Percentiles rank a stretch among this genome's conserved stretches.
These are phyloP conservation scores for Saccostrea cuccullata DNA, from an alignment of 1,140 invertebrate species.

Conservation along the genomic window DNA sequence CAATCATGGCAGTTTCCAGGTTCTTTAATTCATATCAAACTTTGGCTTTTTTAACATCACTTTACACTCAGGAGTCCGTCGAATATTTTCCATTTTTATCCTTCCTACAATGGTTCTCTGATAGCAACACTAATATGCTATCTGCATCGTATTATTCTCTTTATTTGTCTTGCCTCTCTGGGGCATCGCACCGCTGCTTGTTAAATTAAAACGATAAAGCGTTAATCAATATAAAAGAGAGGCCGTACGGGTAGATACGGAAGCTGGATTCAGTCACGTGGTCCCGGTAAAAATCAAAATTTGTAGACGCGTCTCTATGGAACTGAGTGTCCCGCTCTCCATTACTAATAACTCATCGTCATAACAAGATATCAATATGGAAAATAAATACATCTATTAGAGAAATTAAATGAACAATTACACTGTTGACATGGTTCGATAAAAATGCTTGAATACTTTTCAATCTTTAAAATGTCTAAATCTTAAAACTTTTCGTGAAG, in stretches of 20 bases:
- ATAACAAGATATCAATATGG: no score
- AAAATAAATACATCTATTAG: no score
- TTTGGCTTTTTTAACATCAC: neutral
- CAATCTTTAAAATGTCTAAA: no score
- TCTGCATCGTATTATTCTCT: slow-evolving; percentile 12
- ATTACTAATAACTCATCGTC: no score
- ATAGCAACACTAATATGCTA: slow-evolving; percentile 8
- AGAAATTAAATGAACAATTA: no score
- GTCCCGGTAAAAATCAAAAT: neutral
- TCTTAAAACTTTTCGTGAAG: no score
- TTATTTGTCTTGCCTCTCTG: slow-evolving; percentile 30
- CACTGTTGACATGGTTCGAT: no score
- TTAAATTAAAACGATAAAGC: slow-evolving; percentile 30
- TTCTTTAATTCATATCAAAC: neutral
- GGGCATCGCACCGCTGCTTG: slow-evolving; percentile 17
- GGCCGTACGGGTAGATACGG: neutral
- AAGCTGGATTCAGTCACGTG: slow-evolving; percentile 14
- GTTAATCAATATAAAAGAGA: slow-evolving; percentile 24
- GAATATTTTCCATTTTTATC: neutral
- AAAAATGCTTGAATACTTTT: no score
- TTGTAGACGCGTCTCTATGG: slow-evolving; percentile 5
- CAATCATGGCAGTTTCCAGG: neutral
- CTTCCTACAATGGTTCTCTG: neutral
- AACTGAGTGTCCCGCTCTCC: neutral
- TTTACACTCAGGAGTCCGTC: neutral